Conservation (phyloP, 2,888 invertebrate species). For the Tetramorium bicarinatum region DNA sequence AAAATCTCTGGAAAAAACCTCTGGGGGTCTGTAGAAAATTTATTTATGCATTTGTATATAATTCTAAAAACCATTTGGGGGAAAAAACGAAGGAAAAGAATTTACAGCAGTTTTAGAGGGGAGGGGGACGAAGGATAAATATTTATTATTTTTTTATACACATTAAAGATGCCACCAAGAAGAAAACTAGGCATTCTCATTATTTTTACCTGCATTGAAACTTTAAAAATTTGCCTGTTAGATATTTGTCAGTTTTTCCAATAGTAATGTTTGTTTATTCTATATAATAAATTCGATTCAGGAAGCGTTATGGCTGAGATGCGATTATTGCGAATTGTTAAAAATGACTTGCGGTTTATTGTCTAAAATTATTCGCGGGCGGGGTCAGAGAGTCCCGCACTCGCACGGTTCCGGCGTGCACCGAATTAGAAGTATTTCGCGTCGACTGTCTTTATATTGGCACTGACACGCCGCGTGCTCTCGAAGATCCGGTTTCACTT, state of each 20-base stretch:
- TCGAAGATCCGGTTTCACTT: constrained; percentile 73
- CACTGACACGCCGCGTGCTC: constrained; percentile 50
- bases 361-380: constrained; percentile 39
- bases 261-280: not conserved
- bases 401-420: constrained; percentile 23
- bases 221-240: not conserved
- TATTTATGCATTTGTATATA: no score
- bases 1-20: no score
- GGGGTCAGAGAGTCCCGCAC: constrained; percentile 3
- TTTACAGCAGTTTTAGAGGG: no score
- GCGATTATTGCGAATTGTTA: not conserved
- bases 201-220: not conserved
- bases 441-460: constrained; percentile 61
- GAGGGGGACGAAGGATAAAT: no score
- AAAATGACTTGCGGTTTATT: not conserved
- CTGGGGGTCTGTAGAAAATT: no score
- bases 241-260: not conserved
- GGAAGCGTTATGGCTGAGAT: constrained; percentile 50
- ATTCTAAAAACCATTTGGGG: no score
- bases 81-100: no score
- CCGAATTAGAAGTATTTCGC: constrained; percentile 50
- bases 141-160: no score
- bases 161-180: no score
- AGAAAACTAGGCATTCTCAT: not conserved
- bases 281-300: constrained; percentile 67